Percentiles rank a stretch among this genome's conserved stretches.
These are phyloP conservation scores for Setipinna tenuifilis DNA, from an alignment of 2,797 vertebrate species.

Conservation along the genomic window DNA sequence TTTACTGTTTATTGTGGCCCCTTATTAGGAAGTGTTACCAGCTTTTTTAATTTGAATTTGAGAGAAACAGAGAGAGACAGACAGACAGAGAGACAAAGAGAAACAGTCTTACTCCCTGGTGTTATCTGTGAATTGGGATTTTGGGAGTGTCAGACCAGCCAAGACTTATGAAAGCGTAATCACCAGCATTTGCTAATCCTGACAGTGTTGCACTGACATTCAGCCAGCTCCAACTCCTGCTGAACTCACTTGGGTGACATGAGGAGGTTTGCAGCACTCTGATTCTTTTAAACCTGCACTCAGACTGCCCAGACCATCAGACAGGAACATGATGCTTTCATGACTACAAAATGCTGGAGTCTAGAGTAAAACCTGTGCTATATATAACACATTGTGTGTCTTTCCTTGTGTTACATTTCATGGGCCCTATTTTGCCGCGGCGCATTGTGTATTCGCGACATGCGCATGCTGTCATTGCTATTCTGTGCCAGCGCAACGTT, in stretches of 20 bases:
- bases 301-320: neutral
- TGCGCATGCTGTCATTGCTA: no score
- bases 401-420: neutral
- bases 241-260: neutral
- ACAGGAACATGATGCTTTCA: neutral
- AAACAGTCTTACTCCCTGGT: neutral
- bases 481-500: no score
- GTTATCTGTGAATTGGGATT: neutral
- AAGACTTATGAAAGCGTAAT: neutral
- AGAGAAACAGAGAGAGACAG: neutral
- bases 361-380: neutral
- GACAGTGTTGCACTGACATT: neutral
- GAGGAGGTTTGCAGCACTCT: neutral
- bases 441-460: no score
- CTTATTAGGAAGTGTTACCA: no score
- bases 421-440: no score
- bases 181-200: neutral
- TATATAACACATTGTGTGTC: neutral
- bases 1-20: no score
- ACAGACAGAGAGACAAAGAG: neutral
- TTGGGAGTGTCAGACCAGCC: neutral
- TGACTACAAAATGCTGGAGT: neutral
- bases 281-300: neutral
- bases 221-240: neutral
- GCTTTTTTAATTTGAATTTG: no score